Base-by-base conservation (phyloP, 2,888 invertebrate genomes). In the Trichogramma evanescens region DNA sequence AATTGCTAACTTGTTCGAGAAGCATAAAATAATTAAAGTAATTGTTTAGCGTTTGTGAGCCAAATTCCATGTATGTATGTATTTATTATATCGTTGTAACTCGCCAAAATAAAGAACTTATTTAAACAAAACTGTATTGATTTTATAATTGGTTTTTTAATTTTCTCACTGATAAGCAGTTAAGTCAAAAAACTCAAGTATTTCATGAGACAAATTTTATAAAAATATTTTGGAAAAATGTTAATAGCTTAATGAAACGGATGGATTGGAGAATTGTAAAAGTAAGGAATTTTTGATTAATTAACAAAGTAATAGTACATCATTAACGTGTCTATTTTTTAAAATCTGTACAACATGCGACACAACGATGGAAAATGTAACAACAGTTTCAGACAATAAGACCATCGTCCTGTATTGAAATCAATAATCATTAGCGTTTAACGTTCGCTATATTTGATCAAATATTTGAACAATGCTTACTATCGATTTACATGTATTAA, bases 21-120 rank as follows among this genome's bases (percentile, higher is more conserved):
- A 26, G 26, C 26, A 26, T 13, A 52, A 60, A 53, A 9, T 44
- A 60, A 50, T 61, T 58, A 64, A 59, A 64, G 60, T 64, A 62
- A 61, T 60, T 64, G 60, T 64, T 62, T 64, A 64, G 62, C 64
- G 56, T 62, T 60, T 62, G 60, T 62, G 62, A 64, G 60, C 58
- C 51, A 62, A 64, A 62, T 58, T 64, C 60, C 58, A 64, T 61
- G 56, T 63, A 63, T 64, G 63, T 59, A 63, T 57, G 64, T 62
- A 64, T 62, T 62, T 64, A 64, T 64, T 62, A 62, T 62, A 64
- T 64, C 58, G 62, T 64, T 64, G 64, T 64, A 64, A 62, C 58
- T 63, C 61, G 65, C 56, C 61, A 61, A 59, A 65, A 64, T 64
- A 64, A 63, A 65, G 53, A 65, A 61, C 59, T 65, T 65, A 61